phyloP scores from a whole-genome alignment of 1,140 invertebrate species.

The Cherax quadricarinatus region DNA sequence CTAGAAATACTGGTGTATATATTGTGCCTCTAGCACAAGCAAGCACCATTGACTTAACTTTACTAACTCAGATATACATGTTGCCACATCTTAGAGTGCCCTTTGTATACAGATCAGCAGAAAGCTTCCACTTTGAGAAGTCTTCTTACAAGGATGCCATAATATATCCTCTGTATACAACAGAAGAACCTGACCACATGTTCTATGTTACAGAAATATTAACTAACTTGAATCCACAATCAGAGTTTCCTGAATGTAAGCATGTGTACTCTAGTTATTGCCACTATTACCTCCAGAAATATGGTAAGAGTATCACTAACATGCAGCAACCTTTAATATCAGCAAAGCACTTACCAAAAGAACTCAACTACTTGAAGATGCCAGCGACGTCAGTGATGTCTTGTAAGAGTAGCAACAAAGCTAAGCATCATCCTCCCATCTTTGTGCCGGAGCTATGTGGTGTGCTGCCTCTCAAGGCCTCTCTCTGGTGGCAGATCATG shows the following conservation, averaged over 20 bases:
- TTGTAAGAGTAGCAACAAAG: not conserved
- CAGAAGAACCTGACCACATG: not conserved
- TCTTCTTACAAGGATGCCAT: constrained; percentile 51
- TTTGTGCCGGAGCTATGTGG: constrained; percentile 70
- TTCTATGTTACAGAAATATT: constrained; percentile 56
- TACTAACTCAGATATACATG: not conserved
- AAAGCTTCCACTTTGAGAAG: constrained; percentile 24
- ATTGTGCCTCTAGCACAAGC: not conserved
- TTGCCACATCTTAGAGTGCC: not conserved
- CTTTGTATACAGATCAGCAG: not conserved
- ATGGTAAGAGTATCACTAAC: constrained; percentile 22
- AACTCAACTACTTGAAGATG: too few species aligned
- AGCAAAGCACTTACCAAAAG: too few species aligned
- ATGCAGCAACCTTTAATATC: too few species aligned
- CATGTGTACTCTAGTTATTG: constrained; percentile 19
- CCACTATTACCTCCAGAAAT: constrained; percentile 33
- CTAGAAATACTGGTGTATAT: not conserved
- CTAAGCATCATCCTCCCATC: constrained; percentile 13
- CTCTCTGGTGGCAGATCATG: constrained; percentile 68
- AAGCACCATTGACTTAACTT: not conserved
- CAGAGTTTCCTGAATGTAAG: constrained; percentile 9
- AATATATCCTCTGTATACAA: constrained; percentile 53
- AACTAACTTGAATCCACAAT: constrained; percentile 33
- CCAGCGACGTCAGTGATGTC: too few species aligned
- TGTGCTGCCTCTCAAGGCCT: constrained; percentile 57